Percentiles rank a stretch among this genome's conserved stretches.
Conservation (phyloP, 1,140 invertebrate genomes). For the Zelostemma sp. region DNA sequence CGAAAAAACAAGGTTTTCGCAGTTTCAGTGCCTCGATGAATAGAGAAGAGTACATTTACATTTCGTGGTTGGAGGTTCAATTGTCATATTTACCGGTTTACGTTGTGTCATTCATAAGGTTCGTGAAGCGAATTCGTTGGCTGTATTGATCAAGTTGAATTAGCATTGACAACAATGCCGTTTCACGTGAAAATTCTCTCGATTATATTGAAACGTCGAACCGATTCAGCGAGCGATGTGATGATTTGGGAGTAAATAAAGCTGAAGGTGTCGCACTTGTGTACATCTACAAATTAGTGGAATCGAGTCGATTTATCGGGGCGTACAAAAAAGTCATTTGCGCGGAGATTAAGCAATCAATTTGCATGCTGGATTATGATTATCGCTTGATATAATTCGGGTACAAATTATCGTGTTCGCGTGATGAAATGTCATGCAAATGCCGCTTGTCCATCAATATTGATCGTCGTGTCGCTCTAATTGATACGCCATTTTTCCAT, state of each 20-base stretch:
- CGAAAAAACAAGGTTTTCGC: too few species aligned
- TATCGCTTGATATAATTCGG: not conserved
- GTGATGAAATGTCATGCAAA: too few species aligned
- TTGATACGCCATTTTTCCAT: too few species aligned
- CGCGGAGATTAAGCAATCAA: not conserved
- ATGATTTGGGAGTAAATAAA: slow-evolving; percentile 2
- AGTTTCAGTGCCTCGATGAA: too few species aligned
- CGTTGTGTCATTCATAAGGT: not conserved
- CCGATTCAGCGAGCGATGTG: not conserved
- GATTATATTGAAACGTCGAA: not conserved
- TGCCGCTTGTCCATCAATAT: too few species aligned
- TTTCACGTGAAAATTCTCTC: not conserved
- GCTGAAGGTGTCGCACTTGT: not conserved
- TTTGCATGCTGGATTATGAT: not conserved
- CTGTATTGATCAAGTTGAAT: slow-evolving; percentile 1
- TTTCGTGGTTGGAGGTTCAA: not conserved
- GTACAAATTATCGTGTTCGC: not conserved
- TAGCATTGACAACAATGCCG: not conserved
- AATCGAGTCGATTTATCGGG: not conserved
- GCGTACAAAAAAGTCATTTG: not conserved
- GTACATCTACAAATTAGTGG: not conserved
- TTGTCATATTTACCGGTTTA: not conserved
- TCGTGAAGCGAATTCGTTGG: not conserved
- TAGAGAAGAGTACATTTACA: too few species aligned
- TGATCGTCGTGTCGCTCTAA: too few species aligned